phyloP scores from a whole-genome alignment of 2,113 vertebrate species.

The Accipiter cooperii region DNA sequence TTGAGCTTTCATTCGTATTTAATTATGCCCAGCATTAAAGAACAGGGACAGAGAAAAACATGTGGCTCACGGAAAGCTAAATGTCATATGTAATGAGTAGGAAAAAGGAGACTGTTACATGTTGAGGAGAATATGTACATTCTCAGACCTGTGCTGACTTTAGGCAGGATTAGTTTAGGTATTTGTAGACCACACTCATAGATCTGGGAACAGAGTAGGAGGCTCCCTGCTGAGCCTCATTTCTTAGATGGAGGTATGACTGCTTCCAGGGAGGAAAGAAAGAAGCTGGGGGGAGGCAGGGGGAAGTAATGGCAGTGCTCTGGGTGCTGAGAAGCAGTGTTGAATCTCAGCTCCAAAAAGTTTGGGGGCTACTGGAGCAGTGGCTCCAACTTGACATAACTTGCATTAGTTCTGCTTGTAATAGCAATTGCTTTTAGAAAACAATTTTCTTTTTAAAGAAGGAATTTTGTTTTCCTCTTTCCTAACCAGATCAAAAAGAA shows the following conservation, averaged over 20 bases:
- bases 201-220: background rate
- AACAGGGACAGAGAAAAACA: background rate
- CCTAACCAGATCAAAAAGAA: constrained; percentile 93
- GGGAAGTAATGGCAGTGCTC: background rate
- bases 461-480: background rate
- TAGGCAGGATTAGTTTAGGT: background rate
- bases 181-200: background rate
- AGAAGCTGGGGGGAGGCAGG: background rate
- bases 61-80: background rate
- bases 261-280: background rate
- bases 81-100: background rate
- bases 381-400: background rate
- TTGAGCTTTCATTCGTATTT: background rate
- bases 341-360: background rate
- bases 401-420: background rate
- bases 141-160: background rate
- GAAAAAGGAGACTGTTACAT: background rate
- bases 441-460: background rate
- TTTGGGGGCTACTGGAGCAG: background rate
- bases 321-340: background rate
- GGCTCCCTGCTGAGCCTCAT: background rate
- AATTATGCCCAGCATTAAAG: background rate
- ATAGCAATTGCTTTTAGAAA: background rate
- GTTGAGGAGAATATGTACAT: background rate
- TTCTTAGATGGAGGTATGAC: background rate